These are phyloP conservation scores for Melanotaenia nigrans DNA, from an alignment of 2,797 vertebrate genomes.

Conservation along the genomic window DNA sequence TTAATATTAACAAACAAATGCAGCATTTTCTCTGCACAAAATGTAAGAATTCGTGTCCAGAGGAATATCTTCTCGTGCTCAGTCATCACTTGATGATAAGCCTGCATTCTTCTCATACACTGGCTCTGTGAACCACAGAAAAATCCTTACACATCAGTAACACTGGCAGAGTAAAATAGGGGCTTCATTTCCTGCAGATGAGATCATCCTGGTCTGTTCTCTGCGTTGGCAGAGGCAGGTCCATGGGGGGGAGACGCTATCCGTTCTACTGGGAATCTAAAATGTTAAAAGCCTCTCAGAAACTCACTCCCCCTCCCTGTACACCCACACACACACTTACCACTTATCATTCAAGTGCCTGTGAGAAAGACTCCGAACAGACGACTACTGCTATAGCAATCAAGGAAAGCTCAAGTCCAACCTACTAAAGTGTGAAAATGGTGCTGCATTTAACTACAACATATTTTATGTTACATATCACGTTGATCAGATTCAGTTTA, in stretches of 20 bases:
- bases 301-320: slow-evolving; percentile 5
- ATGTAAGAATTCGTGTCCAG: slow-evolving; percentile 9
- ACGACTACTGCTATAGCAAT: not conserved
- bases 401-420: not conserved
- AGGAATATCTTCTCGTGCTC: slow-evolving; percentile 28
- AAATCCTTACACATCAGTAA: slow-evolving; percentile 61
- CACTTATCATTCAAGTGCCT: not conserved
- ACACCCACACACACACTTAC: not conserved
- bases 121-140: slow-evolving; percentile 50
- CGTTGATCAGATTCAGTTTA: not conserved
- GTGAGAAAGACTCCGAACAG: slow-evolving; percentile 47
- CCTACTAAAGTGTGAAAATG: not conserved
- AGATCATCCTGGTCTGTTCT: slow-evolving; percentile 50
- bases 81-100: slow-evolving; percentile 68
- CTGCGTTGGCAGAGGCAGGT: slow-evolving; percentile 17
- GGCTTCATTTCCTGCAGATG: slow-evolving; percentile 46
- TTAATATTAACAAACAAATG: not conserved
- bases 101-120: slow-evolving; percentile 60
- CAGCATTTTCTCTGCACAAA: slow-evolving; percentile 18
- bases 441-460: not conserved
- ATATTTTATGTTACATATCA: not conserved
- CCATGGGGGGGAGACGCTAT: slow-evolving; percentile 12
- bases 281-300: slow-evolving; percentile 56
- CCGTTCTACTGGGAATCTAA: slow-evolving; percentile 49
- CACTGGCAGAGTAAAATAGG: slow-evolving; percentile 38